A percentile compares a stretch with the other conserved stretches of the same genome.
phyloP scores from a whole-genome alignment of 2,888 invertebrate genomes.

The Hanleya hanleyi region DNA sequence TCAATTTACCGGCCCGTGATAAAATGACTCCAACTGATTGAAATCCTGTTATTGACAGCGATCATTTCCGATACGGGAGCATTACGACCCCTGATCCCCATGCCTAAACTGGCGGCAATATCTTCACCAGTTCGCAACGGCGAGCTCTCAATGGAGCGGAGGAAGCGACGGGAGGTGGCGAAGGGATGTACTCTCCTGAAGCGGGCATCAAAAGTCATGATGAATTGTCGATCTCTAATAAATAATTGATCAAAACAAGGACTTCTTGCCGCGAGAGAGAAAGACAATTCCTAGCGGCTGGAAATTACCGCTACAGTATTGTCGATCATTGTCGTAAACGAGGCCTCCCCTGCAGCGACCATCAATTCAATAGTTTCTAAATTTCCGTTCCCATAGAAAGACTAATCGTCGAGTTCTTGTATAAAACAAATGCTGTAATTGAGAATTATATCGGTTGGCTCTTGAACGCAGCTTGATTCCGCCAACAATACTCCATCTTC shows the following conservation, averaged over 20 bases:
- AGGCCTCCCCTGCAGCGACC: neutral
- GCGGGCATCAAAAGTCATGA: constrained; percentile 5
- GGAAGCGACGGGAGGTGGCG: neutral
- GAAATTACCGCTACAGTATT: neutral
- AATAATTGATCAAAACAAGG: constrained; percentile 8
- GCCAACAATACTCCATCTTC: too few species aligned
- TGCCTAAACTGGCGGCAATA: neutral
- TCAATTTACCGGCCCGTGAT: too few species aligned
- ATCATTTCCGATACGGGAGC: neutral
- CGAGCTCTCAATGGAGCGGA: neutral
- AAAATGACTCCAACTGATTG: too few species aligned
- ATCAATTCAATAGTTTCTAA: constrained; percentile 7
- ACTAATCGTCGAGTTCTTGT: neutral
- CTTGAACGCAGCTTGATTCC: too few species aligned
- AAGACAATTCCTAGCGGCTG: constrained; percentile 3
- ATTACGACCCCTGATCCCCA: neutral
- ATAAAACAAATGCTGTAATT: constrained; percentile 4
- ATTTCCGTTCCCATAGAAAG: neutral
- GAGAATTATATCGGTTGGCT: constrained; percentile 8
- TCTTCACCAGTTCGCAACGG: neutral
- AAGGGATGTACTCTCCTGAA: constrained; percentile 1
- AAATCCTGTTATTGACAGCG: neutral
- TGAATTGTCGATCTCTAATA: neutral
- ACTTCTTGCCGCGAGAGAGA: constrained; percentile 7
- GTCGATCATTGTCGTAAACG: neutral